Conservation (phyloP, 2,797 vertebrate genomes). For the Lophotriccus pileatus region DNA sequence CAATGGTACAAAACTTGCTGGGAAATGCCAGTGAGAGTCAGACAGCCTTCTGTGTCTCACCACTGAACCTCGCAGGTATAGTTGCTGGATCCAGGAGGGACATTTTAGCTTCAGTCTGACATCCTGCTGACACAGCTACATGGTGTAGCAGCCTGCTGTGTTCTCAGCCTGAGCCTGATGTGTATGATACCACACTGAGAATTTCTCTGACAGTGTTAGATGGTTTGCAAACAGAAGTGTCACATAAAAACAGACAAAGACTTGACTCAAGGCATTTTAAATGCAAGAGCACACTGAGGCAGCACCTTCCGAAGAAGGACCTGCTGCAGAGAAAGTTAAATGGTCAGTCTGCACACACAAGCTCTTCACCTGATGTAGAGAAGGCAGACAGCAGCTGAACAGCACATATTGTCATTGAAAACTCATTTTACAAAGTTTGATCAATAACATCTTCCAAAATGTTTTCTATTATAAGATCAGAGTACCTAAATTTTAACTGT, state of each 20-base stretch:
- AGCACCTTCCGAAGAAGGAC: rapidly evolving
- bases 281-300: neutral
- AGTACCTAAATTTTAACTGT: neutral
- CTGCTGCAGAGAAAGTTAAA: rapidly evolving
- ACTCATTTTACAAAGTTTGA: neutral
- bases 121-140: neutral
- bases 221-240: neutral
- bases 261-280: neutral
- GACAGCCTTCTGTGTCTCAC: rapidly evolving
- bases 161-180: neutral
- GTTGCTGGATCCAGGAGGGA: neutral
- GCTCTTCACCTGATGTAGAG: neutral
- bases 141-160: neutral
- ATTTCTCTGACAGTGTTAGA: neutral
- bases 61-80: neutral
- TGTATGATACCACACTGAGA: rapidly evolving
- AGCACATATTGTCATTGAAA: neutral
- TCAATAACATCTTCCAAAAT: neutral
- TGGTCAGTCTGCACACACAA: neutral
- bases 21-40: neutral
- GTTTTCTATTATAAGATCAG: neutral
- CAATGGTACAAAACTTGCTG: neutral
- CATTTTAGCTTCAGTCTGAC: neutral
- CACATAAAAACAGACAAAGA: neutral
- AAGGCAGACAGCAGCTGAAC: neutral